Evolutionary conservation across 1,140 invertebrate species (phyloP), one percentile per base, ranked within the genome.

Genomic region (Phthorimaea operculella): DNA sequence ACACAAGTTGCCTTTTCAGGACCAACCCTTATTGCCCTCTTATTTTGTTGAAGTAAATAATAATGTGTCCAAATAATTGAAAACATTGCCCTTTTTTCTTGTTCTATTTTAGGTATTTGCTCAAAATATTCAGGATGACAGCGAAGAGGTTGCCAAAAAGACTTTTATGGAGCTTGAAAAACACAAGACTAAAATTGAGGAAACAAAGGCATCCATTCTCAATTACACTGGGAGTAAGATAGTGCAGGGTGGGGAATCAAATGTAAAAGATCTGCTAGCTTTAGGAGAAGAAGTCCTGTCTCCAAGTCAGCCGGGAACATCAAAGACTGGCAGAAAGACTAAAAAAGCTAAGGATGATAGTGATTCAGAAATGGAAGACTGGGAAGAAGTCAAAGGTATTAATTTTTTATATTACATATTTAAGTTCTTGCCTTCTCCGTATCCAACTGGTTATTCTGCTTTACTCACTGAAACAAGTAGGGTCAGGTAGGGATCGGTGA

Each of bases 301-400:
- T 21, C 60, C 52, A n/a, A 55, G 33, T 36, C 34, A 50, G 57
- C 60, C 12, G 63, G 53, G 51, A 55, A 55, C 0, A 58, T 16
- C 51, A 39, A 74, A 6, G 59, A 82, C 55, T 14, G 10, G 15
- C 17, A 66, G 58, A 59, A 76, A 68, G 49, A 58, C 49, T 9
- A 72, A 64, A 52, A 71, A 64, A 54, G 21, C 21, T 56, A 64
- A 73, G 72, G 63, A 60, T 61, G 76, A 84, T 48, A 88, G 88
- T 69, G 89, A 90, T 62, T 89, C 88, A 4, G 88, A 88, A 63
- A 78, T 85, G 45, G 86, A 87, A 62, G 88, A 90, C 65, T 90
- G 89, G 83, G 88, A 90, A 73, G 89, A 91, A 86, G 88, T 90
- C 58, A 86, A 87, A 83, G 84, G 86, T 86, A 81, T 75, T 51